Evolutionary conservation across 2,888 invertebrate genomes (phyloP).

Genomic region (Gymnocheta viridis): DNA sequence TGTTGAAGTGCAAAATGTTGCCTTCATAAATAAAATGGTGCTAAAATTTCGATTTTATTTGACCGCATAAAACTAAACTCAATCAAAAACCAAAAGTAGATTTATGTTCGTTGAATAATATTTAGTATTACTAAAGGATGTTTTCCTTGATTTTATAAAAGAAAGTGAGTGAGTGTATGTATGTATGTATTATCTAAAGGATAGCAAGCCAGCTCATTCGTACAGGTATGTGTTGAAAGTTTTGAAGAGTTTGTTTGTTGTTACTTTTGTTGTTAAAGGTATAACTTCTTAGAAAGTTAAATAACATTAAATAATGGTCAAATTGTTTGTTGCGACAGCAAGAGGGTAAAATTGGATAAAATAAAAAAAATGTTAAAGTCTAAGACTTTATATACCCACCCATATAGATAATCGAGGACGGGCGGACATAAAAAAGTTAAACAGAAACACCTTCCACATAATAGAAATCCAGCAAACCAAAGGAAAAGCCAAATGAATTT

Average conservation of each 20-base stretch:
- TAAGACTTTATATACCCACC: slow-evolving; percentile 38
- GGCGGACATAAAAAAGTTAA: slow-evolving; percentile 68
- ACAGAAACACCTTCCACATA: slow-evolving; percentile 66
- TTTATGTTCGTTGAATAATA: slow-evolving; percentile 17
- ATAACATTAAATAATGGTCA: slow-evolving; percentile 45
- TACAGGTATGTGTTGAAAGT: slow-evolving; percentile 5
- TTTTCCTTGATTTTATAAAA: background rate
- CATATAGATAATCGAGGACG: slow-evolving; percentile 63
- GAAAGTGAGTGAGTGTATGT: background rate
- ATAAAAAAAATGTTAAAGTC: slow-evolving; percentile 47
- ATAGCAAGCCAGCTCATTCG: slow-evolving; percentile 10
- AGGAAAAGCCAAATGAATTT: slow-evolving; percentile 15
- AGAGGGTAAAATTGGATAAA: slow-evolving; percentile 38
- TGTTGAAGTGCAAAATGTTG: slow-evolving; percentile 25
- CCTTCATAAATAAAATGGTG: slow-evolving; percentile 39
- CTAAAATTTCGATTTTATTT: slow-evolving; percentile 63
- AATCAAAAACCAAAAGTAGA: slow-evolving; percentile 21
- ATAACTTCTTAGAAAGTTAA: slow-evolving; percentile 34
- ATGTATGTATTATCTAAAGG: slow-evolving; percentile 12
- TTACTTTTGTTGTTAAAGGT: slow-evolving; percentile 33
- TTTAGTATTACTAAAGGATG: slow-evolving; percentile 11
- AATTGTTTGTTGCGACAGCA: slow-evolving; percentile 6
- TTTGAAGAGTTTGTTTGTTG: background rate
- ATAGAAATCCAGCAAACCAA: slow-evolving; percentile 49
- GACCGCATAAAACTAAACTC: slow-evolving; percentile 51